Percentiles rank a stretch among this genome's conserved stretches.
Conservation (phyloP, 2,797 vertebrate genomes). For the Aselliscus stoliczkanus region DNA sequence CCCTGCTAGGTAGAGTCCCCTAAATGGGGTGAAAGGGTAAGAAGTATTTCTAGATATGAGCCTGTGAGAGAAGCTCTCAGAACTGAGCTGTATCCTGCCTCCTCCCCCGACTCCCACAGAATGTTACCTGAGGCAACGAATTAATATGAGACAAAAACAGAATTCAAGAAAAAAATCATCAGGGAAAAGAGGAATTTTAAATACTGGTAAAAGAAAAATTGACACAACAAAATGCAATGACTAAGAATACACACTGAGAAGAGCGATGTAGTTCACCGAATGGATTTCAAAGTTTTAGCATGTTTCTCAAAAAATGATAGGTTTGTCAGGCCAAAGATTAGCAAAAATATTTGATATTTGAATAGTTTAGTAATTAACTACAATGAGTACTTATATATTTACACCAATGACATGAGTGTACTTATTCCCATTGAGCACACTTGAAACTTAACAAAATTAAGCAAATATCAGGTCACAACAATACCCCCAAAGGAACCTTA, state of each 20-base stretch:
- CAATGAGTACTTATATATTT: background rate
- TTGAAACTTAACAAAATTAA: background rate
- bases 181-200: background rate
- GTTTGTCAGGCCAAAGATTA: background rate
- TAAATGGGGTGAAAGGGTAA: accelerated
- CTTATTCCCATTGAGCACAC: background rate
- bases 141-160: background rate
- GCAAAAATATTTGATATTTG: background rate
- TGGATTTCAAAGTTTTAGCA: background rate
- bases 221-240: background rate
- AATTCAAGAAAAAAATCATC: background rate
- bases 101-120: background rate
- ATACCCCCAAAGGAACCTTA: background rate
- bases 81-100: background rate
- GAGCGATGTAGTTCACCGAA: background rate
- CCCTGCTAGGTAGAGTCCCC: accelerated
- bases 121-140: background rate
- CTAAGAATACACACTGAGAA: background rate
- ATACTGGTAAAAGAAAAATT: background rate
- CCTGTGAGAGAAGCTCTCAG: background rate
- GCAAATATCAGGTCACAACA: background rate
- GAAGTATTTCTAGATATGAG: background rate
- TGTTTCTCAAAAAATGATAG: background rate
- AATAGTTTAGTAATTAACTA: background rate
- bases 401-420: background rate